A percentile compares a stretch with the other conserved stretches of the same genome.
Conservation (phyloP, 2,888 invertebrate genomes). For the Harmothoe impar region DNA sequence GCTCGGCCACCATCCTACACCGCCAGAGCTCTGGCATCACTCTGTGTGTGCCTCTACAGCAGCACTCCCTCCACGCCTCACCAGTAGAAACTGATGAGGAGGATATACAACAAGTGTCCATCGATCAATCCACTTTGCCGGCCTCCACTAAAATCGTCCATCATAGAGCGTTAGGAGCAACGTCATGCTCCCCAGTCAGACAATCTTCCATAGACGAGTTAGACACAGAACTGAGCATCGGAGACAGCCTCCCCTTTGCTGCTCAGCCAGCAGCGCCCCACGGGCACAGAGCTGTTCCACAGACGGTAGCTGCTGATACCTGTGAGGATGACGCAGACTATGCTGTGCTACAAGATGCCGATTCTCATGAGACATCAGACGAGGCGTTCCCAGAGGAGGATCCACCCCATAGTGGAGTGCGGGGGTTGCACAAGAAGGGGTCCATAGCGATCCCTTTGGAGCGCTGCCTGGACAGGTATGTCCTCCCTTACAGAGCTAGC, state of each 20-base stretch:
- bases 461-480: constrained; percentile 40
- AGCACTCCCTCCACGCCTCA: background rate
- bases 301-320: background rate
- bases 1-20: constrained; percentile 44
- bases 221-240: background rate
- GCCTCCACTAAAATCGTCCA: background rate
- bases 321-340: background rate
- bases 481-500: background rate
- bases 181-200: background rate
- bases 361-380: background rate
- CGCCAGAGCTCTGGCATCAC: constrained; percentile 43
- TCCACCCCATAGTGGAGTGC: background rate
- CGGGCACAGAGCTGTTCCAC: background rate
- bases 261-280: background rate
- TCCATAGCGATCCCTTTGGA: constrained; percentile 54
- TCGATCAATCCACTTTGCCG: background rate
- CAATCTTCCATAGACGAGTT: background rate
- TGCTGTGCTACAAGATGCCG: background rate
- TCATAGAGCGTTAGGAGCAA: background rate
- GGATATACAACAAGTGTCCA: background rate
- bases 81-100: constrained; percentile 14
- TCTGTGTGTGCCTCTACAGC: constrained; percentile 20
- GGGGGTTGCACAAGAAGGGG: background rate
- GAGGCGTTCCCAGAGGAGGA: background rate
- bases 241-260: background rate